phyloP scores from a whole-genome alignment of 35 echinoderm and acorn worm genomes.

The Heliocidaris erythrogramma region DNA sequence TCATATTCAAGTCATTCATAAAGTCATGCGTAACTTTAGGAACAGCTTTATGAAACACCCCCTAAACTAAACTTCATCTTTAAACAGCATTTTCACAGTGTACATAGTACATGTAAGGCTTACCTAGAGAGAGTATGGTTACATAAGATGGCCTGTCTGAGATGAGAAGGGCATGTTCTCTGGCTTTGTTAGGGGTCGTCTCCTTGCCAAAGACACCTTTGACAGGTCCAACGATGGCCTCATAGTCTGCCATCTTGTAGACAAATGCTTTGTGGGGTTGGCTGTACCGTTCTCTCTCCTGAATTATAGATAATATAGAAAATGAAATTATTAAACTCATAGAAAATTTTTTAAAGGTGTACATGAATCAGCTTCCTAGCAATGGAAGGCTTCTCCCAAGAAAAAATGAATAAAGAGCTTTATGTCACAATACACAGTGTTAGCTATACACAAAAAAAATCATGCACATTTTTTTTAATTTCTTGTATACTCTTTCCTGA shows the following conservation, averaged over 20 bases:
- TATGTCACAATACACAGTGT: too few relatives aligned
- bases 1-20: too few relatives aligned
- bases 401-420: too few relatives aligned
- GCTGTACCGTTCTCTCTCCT: constrained; percentile 80
- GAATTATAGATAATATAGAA: not conserved
- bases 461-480: too few relatives aligned
- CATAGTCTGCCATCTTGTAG: constrained; percentile 79
- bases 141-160: constrained; percentile 94
- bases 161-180: constrained; percentile 92
- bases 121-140: constrained; percentile 94
- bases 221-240: constrained; percentile 87
- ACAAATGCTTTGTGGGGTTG: constrained; percentile 94
- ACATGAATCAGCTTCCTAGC: too few relatives aligned
- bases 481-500: too few relatives aligned
- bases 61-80: not conserved
- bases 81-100: too few relatives aligned
- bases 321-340: not conserved
- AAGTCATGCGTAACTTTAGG: too few relatives aligned
- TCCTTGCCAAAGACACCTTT: constrained; percentile 88
- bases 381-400: too few relatives aligned
- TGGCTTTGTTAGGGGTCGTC: constrained; percentile 70
- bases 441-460: too few relatives aligned
- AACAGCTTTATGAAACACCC: too few relatives aligned
- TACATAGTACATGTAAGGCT: constrained; percentile 26
- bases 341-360: too few relatives aligned